Conservation (phyloP, 2,797 vertebrate genomes). For the Oreortyx pictus region DNA sequence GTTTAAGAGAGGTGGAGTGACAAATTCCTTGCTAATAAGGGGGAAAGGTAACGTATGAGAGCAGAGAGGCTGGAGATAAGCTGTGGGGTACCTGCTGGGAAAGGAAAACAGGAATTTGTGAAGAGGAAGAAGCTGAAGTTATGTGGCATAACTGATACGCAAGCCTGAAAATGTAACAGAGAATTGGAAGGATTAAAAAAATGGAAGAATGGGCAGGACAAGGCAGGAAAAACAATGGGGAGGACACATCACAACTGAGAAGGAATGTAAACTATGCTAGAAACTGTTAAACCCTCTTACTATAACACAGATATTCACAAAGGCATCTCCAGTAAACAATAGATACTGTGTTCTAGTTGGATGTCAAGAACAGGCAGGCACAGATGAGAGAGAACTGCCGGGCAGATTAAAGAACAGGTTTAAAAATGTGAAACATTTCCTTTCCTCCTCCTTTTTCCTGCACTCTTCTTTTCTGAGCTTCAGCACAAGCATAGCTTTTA, state of each 20-base stretch:
- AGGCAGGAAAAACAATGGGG: conserved; percentile 25
- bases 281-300: conserved; percentile 11
- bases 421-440: conserved; percentile 68
- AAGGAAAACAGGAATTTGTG: background rate
- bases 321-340: conserved; percentile 57
- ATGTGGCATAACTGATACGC: background rate
- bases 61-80: background rate
- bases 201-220: background rate
- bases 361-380: background rate
- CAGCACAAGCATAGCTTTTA: background rate
- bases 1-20: background rate
- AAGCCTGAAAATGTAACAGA: background rate
- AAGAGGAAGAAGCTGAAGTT: background rate
- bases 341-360: conserved; percentile 22
- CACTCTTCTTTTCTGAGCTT: background rate
- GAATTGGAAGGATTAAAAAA: background rate
- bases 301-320: conserved; percentile 19
- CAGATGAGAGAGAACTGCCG: background rate
- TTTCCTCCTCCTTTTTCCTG: conserved; percentile 19
- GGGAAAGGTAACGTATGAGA: background rate
- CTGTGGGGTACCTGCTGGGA: background rate
- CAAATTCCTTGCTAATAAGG: background rate
- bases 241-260: conserved; percentile 6
- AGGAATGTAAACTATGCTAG: conserved; percentile 58
- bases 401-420: conserved; percentile 46